A percentile compares a stretch with the other conserved stretches of the same genome.
phyloP scores from a whole-genome alignment of 2,888 invertebrate genomes.

The Drosophila melanosoma region DNA sequence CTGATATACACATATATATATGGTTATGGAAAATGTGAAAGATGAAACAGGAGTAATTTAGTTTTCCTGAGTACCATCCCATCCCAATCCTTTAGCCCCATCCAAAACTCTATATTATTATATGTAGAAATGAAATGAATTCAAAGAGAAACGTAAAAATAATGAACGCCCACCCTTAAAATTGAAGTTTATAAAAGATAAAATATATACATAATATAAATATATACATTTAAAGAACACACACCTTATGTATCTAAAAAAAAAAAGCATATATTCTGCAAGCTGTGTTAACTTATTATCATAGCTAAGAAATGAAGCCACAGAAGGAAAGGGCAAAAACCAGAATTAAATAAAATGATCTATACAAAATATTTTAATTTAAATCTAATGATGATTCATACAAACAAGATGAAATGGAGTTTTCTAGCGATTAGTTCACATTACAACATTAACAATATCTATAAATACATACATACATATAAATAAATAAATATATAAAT shows the following conservation, averaged over 20 bases:
- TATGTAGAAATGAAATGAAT: slow-evolving; percentile 46
- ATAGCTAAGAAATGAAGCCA: slow-evolving; percentile 27
- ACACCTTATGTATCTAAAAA: slow-evolving; percentile 41
- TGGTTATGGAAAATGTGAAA: slow-evolving; percentile 5
- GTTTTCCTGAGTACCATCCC: slow-evolving; percentile 1
- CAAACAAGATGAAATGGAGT: slow-evolving; percentile 34
- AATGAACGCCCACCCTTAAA: slow-evolving; percentile 72
- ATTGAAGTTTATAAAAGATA: slow-evolving; percentile 39
- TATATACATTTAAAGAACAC: slow-evolving; percentile 41
- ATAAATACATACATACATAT: slow-evolving; percentile 34
- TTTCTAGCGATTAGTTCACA: slow-evolving; percentile 55
- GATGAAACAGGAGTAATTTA: slow-evolving; percentile 18
- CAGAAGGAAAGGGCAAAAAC: slow-evolving; percentile 18
- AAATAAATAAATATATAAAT: slow-evolving; percentile 55
- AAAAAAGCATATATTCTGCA: slow-evolving; percentile 55
- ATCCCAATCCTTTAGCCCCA: not conserved
- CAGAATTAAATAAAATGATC: slow-evolving; percentile 12
- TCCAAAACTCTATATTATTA: slow-evolving; percentile 30
- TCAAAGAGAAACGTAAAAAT: slow-evolving; percentile 36
- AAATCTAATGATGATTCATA: slow-evolving; percentile 15
- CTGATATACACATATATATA: not conserved
- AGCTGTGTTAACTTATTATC: slow-evolving; percentile 58
- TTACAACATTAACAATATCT: slow-evolving; percentile 37
- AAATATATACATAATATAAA: slow-evolving; percentile 38
- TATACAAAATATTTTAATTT: slow-evolving; percentile 25